A percentile compares a stretch with the other conserved stretches of the same genome.
phyloP scores from a whole-genome alignment of 92 coral and sea anemone species.

The Chrysogorgia sp. region DNA sequence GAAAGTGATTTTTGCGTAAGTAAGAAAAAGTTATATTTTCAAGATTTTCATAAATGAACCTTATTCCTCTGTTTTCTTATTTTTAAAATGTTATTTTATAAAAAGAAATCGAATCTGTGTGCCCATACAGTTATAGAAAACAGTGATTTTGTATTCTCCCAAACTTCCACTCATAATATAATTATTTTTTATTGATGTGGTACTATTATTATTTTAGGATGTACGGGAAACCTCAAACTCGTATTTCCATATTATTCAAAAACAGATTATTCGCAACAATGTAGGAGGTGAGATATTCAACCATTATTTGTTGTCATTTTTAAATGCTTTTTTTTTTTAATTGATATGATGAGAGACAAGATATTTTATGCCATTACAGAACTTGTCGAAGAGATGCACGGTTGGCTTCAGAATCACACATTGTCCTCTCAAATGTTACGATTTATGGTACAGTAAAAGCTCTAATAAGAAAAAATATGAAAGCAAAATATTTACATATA shows the following conservation, averaged over 20 bases:
- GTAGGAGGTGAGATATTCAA: conserved; percentile 63
- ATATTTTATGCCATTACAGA: conserved; percentile 53
- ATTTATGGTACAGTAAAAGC: conserved; percentile 67
- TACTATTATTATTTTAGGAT: conserved; percentile 48
- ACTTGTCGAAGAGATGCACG: conserved; percentile 78
- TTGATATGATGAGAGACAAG: too few relatives aligned
- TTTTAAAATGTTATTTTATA: too few relatives aligned
- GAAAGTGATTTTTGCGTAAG: too few relatives aligned
- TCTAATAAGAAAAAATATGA: too few relatives aligned
- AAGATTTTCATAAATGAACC: too few relatives aligned
- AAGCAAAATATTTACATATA: too few relatives aligned
- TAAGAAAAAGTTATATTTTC: too few relatives aligned
- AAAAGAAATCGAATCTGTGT: too few relatives aligned
- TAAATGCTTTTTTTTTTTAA: too few relatives aligned
- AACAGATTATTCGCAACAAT: conserved; percentile 79
- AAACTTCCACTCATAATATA: neutral
- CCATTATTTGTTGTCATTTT: neutral
- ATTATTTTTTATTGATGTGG: neutral
- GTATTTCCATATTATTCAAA: conserved; percentile 86
- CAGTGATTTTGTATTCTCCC: neutral
- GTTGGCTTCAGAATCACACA: conserved; percentile 73
- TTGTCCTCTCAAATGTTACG: conserved; percentile 80
- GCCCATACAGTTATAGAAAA: too few relatives aligned
- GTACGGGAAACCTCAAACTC: conserved; percentile 69
- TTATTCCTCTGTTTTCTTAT: too few relatives aligned